Evolutionary conservation across 2,113 vertebrate species (phyloP), one percentile per base, ranked within the genome.

Genomic region (Eonycteris spelaea): DNA sequence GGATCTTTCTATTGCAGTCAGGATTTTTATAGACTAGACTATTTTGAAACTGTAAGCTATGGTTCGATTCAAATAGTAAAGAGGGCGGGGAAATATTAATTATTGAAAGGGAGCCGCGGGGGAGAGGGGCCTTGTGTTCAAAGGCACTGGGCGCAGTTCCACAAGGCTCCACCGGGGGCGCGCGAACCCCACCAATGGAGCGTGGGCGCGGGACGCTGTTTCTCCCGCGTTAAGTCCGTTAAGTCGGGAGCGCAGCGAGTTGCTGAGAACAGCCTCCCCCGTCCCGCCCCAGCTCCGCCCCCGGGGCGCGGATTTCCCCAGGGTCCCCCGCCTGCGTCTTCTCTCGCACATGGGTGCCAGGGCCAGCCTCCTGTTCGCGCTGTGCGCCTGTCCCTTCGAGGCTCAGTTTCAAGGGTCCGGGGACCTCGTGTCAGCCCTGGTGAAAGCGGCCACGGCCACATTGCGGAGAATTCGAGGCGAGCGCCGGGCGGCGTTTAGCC

Each of bases 181-280:
- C 77, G 7, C 55, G 86, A 93, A 83, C 28, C 91, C 75, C 96
- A 89, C 53, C 61, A 96, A 90, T 1, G 30, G 6, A 6, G 43
- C 57, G 38, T 4, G 22, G 10, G 18, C 1, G 0, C 24, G 4
- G 16, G 8, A 16, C 55, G 48, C 48, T 1, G 0, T 86, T 77
- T 94, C 83, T 88, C 57, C 57, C 21, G 16, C 48, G 5, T 95
- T 70, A 79, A 95, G 84, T 92, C 94, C n/a, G n/a, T 95, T 74
- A 79, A 95, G 84, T 92, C 94, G 88, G 33, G 19, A 96, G 80
- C 35, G 7, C 38, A 73, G 88, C 75, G 86, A 90, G 88, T 82
- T n/a, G 75, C 59, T 57, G 35, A 73, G 79, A 71, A 1, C 2
- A 5, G 24, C 24, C 30, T 38, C 43, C 16, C 40, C 40, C 2